Conservation (phyloP, 2,113 vertebrate species). For the Myotis davidii region DNA sequence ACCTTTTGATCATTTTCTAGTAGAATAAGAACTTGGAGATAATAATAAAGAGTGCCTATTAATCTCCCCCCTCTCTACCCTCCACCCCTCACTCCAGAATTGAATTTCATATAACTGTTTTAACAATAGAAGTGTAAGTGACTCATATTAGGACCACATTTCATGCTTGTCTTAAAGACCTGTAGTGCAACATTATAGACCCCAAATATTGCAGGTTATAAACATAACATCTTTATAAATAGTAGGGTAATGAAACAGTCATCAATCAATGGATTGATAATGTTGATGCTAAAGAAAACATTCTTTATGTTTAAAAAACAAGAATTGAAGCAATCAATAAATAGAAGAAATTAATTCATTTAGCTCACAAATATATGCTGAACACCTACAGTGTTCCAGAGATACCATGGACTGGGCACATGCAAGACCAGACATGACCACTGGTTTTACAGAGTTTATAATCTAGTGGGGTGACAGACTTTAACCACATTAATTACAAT, state of each 20-base stretch:
- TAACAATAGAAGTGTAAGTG: constrained; percentile 6
- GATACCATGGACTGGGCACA: background rate
- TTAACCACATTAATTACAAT: constrained; percentile 5
- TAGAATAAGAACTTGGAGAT: background rate
- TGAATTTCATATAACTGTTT: constrained; percentile 12
- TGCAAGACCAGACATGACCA: background rate
- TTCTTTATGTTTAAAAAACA: constrained; percentile 39
- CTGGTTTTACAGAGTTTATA: background rate
- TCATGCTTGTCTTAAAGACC: constrained; percentile 16
- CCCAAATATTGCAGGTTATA: background rate
- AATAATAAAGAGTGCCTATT: background rate
- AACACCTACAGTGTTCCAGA: background rate
- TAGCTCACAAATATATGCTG: background rate
- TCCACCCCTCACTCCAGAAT: background rate
- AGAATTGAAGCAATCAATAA: background rate
- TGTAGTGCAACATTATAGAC: background rate
- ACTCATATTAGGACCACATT: background rate
- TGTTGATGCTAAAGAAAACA: background rate
- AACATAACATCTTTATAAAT: background rate
- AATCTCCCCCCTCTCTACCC: background rate
- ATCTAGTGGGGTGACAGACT: background rate
- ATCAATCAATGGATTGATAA: background rate
- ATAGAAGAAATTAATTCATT: background rate
- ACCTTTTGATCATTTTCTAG: background rate
- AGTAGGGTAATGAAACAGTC: background rate